These are phyloP conservation scores for Cavia aperea DNA, from an alignment of 2,113 vertebrate genomes.

Conservation along the genomic window DNA sequence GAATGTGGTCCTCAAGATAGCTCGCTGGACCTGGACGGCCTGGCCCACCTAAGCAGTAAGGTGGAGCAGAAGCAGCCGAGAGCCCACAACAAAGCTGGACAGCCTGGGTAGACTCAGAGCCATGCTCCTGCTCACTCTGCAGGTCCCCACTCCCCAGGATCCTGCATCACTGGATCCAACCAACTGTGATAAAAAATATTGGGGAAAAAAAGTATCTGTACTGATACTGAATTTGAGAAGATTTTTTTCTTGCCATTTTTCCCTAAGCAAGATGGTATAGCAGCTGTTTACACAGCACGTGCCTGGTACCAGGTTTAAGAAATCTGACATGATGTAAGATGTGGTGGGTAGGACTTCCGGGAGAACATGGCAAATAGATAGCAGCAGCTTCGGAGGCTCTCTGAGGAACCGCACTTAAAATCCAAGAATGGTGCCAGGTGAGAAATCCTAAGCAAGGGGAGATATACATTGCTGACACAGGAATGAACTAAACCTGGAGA, in stretches of 20 bases:
- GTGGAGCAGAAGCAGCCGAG: neutral
- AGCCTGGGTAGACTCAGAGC: neutral
- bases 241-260: neutral
- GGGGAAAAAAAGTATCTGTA: neutral
- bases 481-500: too few species aligned
- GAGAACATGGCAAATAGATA: too few species aligned
- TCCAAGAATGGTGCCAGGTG: too few species aligned
- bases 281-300: neutral
- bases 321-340: too few species aligned
- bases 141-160: too few species aligned
- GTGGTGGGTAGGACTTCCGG: too few species aligned
- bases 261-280: too few species aligned
- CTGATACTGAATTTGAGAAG: neutral
- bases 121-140: neutral
- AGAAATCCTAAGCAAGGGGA: too few species aligned
- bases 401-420: too few species aligned
- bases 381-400: too few species aligned
- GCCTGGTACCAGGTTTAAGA: too few species aligned
- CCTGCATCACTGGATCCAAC: neutral
- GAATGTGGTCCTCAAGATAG: neutral
- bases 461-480: too few species aligned
- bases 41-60: neutral
- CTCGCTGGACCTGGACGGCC: neutral
- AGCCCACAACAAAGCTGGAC: fast-evolving
- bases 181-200: neutral